Base-by-base conservation (phyloP, 1,140 invertebrate genomes). In the Pristionchus pacificus region DNA sequence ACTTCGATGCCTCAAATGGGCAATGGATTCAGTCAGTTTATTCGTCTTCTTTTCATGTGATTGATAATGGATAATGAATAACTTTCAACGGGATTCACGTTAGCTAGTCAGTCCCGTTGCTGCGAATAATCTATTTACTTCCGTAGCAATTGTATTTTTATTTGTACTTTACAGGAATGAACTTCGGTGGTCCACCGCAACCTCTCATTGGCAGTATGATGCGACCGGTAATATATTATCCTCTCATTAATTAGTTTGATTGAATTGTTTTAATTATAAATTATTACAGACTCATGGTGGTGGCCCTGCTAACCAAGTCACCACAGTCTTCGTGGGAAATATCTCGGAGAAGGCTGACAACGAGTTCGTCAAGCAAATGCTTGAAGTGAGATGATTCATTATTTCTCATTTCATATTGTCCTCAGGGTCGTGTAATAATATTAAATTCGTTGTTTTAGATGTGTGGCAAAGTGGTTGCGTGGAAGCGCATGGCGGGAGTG, bases 241-340 rank as follows among this genome's bases (percentile, higher is more conserved):
- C 38, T 19, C 38, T 19, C 38, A 49, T 49, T 19, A 49, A 49
- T 49, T 49, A 49, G 19, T 49, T 49, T 49, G 6, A 19, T 6
- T 49, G 38, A 49, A 6, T 19, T 10, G 19, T 49, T 6, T 6
- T 49, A 49, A 49, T 49, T 10, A 6, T 49, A n/a, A n/a, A n/a
- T n/a, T n/a, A n/a, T n/a, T n/a, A n/a, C n/a, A n/a, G n/a, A n/a
- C n/a, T n/a, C n/a, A n/a, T n/a, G n/a, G n/a, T n/a, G n/a, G n/a
- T n/a, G n/a, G n/a, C n/a, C n/a, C n/a, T n/a, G n/a, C n/a, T n/a
- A n/a, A n/a, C 38, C 6, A 49, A 19, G 38, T 49, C 38, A 94
- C 97, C 19, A 97, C 95, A 24, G 95, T 98, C 0, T 98, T 98
- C 87, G 93, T 97, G 60, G 95, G 96, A 28, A 98, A 98, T 85